phyloP scores from a whole-genome alignment of 2,113 vertebrate genomes.

The Octodon degus region DNA sequence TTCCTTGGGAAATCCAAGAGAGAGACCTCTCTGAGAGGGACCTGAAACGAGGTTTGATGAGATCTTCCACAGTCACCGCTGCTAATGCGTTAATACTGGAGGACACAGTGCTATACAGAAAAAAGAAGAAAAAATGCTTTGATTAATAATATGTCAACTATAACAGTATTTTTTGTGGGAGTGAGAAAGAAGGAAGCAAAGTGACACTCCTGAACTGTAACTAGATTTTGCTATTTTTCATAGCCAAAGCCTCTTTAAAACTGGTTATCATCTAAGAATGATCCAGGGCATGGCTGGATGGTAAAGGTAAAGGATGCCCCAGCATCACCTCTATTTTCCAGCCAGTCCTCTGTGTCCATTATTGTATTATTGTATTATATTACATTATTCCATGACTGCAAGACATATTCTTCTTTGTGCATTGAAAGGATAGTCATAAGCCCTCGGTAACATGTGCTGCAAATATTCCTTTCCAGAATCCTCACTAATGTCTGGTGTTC shows the following conservation, averaged over 20 bases:
- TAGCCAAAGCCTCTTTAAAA: not conserved
- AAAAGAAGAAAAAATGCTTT: not conserved
- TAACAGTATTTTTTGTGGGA: not conserved
- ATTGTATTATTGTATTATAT: not conserved
- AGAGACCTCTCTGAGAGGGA: slow-evolving; percentile 87
- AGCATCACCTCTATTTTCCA: not conserved
- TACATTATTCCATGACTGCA: not conserved
- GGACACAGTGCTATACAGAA: slow-evolving; percentile 89
- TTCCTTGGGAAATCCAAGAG: slow-evolving; percentile 89
- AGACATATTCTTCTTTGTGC: not conserved
- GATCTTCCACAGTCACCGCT: slow-evolving; percentile 91
- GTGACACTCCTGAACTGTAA: not conserved
- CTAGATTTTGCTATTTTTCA: slow-evolving; percentile 21
- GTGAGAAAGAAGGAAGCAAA: not conserved
- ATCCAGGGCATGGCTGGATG: not conserved
- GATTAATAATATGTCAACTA: not conserved
- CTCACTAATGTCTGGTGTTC: not conserved
- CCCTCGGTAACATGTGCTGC: not conserved
- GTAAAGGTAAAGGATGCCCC: not conserved
- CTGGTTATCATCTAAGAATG: not conserved
- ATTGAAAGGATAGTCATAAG: not conserved
- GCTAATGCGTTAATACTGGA: slow-evolving; percentile 93
- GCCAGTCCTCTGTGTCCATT: not conserved
- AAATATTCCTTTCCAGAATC: not conserved
- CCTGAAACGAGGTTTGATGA: slow-evolving; percentile 87